phyloP scores from a whole-genome alignment of 2,797 vertebrate species.

The Eulemur coronatus region DNA sequence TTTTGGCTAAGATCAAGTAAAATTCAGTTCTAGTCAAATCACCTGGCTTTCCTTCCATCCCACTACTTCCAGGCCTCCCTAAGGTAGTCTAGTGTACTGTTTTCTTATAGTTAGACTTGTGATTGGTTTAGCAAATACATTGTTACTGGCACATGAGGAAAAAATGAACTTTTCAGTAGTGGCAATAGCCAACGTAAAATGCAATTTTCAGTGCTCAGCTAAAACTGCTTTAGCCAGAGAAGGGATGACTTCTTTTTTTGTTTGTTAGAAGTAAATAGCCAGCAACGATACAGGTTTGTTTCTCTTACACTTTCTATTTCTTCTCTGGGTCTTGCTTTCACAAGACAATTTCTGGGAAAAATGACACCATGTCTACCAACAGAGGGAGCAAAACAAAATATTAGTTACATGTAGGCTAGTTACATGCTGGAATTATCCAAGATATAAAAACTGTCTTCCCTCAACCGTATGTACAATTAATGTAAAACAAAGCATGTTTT shows the following conservation, averaged over 20 bases:
- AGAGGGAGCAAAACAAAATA: background rate
- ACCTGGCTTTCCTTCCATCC: background rate
- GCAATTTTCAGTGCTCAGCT: slow-evolving; percentile 41
- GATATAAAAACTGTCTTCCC: background rate
- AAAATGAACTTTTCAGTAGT: slow-evolving; percentile 61
- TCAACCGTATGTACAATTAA: background rate
- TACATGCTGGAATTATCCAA: background rate
- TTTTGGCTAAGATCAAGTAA: background rate
- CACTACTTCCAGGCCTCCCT: background rate
- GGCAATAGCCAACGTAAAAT: background rate
- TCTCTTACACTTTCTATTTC: background rate
- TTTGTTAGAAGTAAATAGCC: slow-evolving; percentile 40
- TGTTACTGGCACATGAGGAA: background rate
- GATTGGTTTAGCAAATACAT: slow-evolving; percentile 41
- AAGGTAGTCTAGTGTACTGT: background rate
- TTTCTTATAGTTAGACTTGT: background rate
- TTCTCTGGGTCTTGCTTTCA: background rate
- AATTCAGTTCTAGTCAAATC: background rate
- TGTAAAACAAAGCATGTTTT: background rate
- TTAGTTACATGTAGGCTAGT: background rate
- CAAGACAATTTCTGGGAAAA: slow-evolving; percentile 20
- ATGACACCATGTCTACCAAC: background rate
- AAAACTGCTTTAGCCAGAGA: slow-evolving; percentile 27
- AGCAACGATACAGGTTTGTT: background rate
- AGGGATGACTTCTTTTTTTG: background rate